Evolutionary conservation across 2,113 vertebrate species (phyloP), one percentile per base, ranked within the genome.

Genomic region (Origma solitaria): DNA sequence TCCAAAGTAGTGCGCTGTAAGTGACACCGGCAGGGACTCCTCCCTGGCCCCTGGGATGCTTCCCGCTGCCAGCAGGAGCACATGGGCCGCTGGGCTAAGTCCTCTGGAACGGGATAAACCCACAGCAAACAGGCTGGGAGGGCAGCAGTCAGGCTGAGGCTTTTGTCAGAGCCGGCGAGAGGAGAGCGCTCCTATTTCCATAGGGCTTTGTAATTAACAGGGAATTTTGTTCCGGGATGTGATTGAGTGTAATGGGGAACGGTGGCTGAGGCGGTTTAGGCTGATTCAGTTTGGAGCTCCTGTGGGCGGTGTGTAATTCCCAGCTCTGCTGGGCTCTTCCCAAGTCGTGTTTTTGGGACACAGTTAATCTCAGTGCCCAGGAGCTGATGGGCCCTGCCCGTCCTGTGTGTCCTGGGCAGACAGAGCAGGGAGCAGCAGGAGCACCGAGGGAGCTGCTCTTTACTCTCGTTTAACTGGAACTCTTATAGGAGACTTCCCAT

Each of bases 1-100:
- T 17, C 38, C 19, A 20, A 3, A 0, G 0, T 2, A 3, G n/a
- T 2, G 3, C 5, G 31, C 10, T 45, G 45, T 49, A 28, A 35
- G 7, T 25, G 19, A 2, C 2, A 2, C 7, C 9, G 65, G 3
- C 40, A 12, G 47, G 14, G 51, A 49, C 77, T 45, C 25, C 53
- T 23, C 33, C 72, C n/a, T 10, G 50, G 38, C n/a, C 24, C 37
- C 31, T 1, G 31, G 60, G 90, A 9, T 61, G 47, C 42, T 51
- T 49, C 47, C 65, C 11, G 2, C 37, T 28, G 42, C 10, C 61
- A 27, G 54, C 1, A 0, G 27, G 9, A 9, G 4, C 35, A 5
- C 58, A 2, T 6, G 2, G 30, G 23, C 24, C 47, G 13, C 33
- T 7, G 21, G 82, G 35, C 27, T 6, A 30, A 23, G 38, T 31